Percentiles rank a stretch among this genome's conserved stretches.
Conservation (phyloP, 2,888 invertebrate species). For the Unio pictorum region DNA sequence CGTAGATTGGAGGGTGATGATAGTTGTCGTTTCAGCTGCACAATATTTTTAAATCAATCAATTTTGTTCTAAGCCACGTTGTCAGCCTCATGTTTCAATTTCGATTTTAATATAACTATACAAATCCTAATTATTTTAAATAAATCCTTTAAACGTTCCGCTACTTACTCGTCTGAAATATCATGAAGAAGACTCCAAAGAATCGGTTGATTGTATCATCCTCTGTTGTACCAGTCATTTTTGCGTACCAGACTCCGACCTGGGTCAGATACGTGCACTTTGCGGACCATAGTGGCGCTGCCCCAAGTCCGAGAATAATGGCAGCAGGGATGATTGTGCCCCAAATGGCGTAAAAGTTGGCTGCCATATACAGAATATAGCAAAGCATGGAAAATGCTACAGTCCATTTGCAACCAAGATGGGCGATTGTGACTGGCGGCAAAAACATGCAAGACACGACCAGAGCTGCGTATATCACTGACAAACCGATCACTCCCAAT, state of each 20-base stretch:
- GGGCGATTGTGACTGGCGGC: constrained; percentile 53
- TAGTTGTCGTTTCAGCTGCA: no score
- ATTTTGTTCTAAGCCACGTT: no score
- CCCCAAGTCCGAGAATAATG: constrained; percentile 93
- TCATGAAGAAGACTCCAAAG: constrained; percentile 98
- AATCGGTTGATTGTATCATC: constrained; percentile 96
- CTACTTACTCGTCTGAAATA: constrained; percentile 93
- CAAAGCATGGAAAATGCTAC: constrained; percentile 92
- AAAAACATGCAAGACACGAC: constrained; percentile 97
- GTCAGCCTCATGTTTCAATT: no score
- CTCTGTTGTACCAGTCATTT: constrained; percentile 81
- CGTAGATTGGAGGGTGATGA: no score
- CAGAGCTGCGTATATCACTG: constrained; percentile 92
- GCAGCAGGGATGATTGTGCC: constrained; percentile 85
- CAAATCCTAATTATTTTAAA: no score
- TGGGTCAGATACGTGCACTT: constrained; percentile 94
- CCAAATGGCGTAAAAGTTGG: constrained; percentile 91
- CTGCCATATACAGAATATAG: constrained; percentile 94
- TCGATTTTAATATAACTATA: no score
- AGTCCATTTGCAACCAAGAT: constrained; percentile 95
- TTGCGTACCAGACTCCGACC: constrained; percentile 88
- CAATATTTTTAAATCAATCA: no score
- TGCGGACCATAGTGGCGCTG: constrained; percentile 99
- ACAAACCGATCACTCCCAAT: constrained; percentile 89
- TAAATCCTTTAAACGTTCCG: no score